Base-by-base conservation (phyloP, 2,113 vertebrate species). In the Miniopterus natalensis region DNA sequence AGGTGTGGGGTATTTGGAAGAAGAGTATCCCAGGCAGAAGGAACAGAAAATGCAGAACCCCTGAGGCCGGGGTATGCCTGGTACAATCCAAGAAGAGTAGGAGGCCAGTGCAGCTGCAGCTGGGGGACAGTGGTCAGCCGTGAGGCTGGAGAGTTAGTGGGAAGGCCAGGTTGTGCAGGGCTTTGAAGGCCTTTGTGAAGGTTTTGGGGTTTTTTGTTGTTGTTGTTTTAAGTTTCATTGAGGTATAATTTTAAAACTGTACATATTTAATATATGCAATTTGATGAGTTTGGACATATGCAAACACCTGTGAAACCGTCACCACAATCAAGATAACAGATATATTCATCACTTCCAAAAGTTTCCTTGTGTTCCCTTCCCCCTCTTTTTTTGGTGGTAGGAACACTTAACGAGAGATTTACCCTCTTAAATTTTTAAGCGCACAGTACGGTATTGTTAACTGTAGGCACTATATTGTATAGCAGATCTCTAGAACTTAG, bases 211-310 rank as follows among this genome's bases (percentile, higher is more conserved):
- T n/a, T n/a, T 70, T 70, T 70, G 27, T n/a, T 63, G 63, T 47
- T 51, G n/a, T 59, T 86, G 36, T 36, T 29, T 53, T n/a, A 27
- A 81, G 29, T 40, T 79, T 68, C n/a, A 45, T 66, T 90, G n/a
- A 80, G 11, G 31, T 80, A 2, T 71, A 63, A 71, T 14, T 71
- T 47, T 51, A 85, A 78, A 21, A 66, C 17, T 17, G 61, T 18
- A 78, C 40, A 40, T 63, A 80, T 73, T 88, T 93, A 88, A 80
- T 73, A 20, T 63, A 51, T 63, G 31, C 11, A 79, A 93, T 45
- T 86, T 21, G 66, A 73, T 81, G 55, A 49, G n/a, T 88, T 88
- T 80, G 75, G 53, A 65, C n/a, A 73, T 18, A 71, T n/a, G n/a
- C 75, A 80, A 63, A 81, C 57, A 25, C 66, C 5, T 25, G 42